phyloP scores from a whole-genome alignment of 2,113 vertebrate genomes.

The Daubentonia madagascariensis region DNA sequence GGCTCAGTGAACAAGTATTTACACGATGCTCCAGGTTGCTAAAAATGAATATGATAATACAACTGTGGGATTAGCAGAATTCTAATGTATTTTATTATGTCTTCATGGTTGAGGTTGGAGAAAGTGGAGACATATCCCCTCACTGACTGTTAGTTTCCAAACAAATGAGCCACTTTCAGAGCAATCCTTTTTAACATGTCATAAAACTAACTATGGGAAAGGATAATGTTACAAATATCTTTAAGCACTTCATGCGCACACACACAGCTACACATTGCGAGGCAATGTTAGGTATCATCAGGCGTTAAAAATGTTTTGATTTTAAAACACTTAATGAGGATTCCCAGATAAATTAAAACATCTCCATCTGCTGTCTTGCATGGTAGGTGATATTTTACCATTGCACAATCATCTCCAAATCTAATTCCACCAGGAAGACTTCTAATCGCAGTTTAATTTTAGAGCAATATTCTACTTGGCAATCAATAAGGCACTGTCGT shows the following conservation, averaged over 20 bases:
- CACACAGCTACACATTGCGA: conserved; percentile 35
- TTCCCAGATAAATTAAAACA: conserved; percentile 76
- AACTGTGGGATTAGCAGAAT: not conserved
- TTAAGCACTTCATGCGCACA: not conserved
- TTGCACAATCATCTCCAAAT: conserved; percentile 75
- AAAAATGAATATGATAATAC: not conserved
- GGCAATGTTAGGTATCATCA: conserved; percentile 56
- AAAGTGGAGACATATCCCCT: not conserved
- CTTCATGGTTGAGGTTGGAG: not conserved
- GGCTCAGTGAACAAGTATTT: conserved; percentile 46
- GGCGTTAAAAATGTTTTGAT: conserved; percentile 73
- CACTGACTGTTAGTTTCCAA: conserved; percentile 43
- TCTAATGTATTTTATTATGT: not conserved
- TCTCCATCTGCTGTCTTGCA: conserved; percentile 77
- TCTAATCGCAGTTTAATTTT: conserved; percentile 83
- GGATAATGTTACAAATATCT: conserved; percentile 59
- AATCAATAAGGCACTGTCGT: conserved; percentile 82
- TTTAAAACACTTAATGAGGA: conserved; percentile 73
- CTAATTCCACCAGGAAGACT: conserved; percentile 79
- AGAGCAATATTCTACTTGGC: conserved; percentile 70
- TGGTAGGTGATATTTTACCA: conserved; percentile 75
- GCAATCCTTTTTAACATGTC: conserved; percentile 39
- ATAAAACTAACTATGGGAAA: conserved; percentile 58
- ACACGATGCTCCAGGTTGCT: not conserved
- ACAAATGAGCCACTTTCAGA: conserved; percentile 37